Conservation (phyloP, 1,140 invertebrate species). For the Drosophila ambigua region DNA sequence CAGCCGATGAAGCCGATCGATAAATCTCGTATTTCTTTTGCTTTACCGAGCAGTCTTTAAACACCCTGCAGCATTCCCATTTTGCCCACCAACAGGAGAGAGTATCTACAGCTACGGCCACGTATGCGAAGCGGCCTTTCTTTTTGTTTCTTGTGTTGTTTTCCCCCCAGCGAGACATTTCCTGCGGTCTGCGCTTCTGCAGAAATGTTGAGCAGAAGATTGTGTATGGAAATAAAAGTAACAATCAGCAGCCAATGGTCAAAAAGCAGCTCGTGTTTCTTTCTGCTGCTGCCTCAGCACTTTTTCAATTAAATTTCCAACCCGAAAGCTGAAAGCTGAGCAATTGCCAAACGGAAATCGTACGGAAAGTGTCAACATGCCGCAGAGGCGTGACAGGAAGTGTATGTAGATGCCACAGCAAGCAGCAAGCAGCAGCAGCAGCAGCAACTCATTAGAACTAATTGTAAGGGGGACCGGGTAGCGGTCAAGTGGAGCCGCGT, state of each 20-base stretch:
- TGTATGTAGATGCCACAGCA: constrained; percentile 27
- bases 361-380: constrained; percentile 52
- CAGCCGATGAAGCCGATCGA: too few relatives aligned
- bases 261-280: constrained; percentile 8
- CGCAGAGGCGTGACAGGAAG: constrained; percentile 55
- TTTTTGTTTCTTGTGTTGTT: constrained; percentile 5
- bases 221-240: constrained; percentile 34
- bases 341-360: constrained; percentile 54
- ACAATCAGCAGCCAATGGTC: constrained; percentile 25
- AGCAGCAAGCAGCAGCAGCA: constrained; percentile 25
- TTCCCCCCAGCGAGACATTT: constrained; percentile 14
- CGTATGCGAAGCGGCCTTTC: not conserved
- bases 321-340: constrained; percentile 16
- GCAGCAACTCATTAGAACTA: constrained; percentile 61
- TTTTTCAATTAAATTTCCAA: constrained; percentile 47
- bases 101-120: too few relatives aligned
- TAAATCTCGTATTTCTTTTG: too few relatives aligned
- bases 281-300: not conserved
- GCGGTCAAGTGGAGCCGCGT: not conserved
- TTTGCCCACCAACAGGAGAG: too few relatives aligned
- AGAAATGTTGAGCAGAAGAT: constrained; percentile 15
- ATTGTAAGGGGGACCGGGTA: constrained; percentile 23
- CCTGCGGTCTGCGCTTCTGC: constrained; percentile 15
- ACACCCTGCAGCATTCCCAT: too few relatives aligned
- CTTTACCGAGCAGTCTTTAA: too few relatives aligned